These are phyloP conservation scores for Phortica variegata DNA, from an alignment of 1,140 invertebrate genomes.

Conservation along the genomic window DNA sequence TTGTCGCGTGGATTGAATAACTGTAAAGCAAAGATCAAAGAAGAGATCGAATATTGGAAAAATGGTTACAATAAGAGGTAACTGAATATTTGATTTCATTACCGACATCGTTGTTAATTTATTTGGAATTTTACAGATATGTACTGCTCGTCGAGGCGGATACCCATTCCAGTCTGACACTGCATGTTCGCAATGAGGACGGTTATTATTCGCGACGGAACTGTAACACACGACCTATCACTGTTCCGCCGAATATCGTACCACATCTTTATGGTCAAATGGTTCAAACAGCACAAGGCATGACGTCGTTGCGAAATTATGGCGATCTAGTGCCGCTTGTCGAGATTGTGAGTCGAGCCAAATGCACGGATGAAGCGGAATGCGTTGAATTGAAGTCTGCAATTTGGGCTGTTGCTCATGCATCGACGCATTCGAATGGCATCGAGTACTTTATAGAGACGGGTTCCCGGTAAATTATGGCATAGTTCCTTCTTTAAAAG, in stretches of 20 bases:
- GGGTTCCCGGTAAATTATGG: constrained; percentile 28
- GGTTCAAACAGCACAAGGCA: constrained; percentile 73
- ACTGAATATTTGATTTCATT: constrained; percentile 5
- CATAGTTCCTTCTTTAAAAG: background rate
- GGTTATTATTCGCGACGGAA: constrained; percentile 72
- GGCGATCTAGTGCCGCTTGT: constrained; percentile 57
- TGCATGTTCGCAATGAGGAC: constrained; percentile 78
- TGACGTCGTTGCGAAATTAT: constrained; percentile 64
- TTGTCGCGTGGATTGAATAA: constrained; percentile 70
- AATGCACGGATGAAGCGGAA: constrained; percentile 65
- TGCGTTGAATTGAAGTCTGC: constrained; percentile 81
- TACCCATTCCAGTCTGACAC: constrained; percentile 82
- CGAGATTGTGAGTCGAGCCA: constrained; percentile 58
- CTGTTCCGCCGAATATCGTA: constrained; percentile 63
- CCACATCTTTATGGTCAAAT: constrained; percentile 89
- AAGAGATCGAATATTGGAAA: constrained; percentile 77
- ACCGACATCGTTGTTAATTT: no score
- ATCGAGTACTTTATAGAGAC: constrained; percentile 69
- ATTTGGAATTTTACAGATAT: constrained; percentile 69
- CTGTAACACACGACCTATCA: constrained; percentile 51
- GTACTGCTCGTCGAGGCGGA: constrained; percentile 85
- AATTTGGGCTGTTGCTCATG: constrained; percentile 85
- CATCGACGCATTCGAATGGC: constrained; percentile 74
- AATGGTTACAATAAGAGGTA: constrained; percentile 72
- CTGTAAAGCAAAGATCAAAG: constrained; percentile 66